These are phyloP conservation scores for Eupithecia pulchellata DNA, from an alignment of 2,888 invertebrate species.

Conservation along the genomic window DNA sequence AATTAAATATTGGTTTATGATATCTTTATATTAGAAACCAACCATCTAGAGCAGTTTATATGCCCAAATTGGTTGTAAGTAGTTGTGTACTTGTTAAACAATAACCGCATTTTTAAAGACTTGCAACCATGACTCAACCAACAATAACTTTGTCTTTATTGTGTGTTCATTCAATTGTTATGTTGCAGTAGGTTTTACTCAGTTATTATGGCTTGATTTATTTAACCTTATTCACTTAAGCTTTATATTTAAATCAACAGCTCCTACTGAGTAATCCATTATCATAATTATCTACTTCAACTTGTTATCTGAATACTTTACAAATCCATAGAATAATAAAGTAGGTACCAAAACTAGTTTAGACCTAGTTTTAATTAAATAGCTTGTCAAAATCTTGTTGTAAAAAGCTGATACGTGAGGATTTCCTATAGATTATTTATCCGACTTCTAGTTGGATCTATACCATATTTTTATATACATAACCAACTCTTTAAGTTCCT, in stretches of 20 bases:
- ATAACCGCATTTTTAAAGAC: conserved; percentile 28
- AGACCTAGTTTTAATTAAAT: not conserved
- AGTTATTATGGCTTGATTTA: not conserved
- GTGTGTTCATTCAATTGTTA: conserved; percentile 30
- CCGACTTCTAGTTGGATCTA: too few species aligned
- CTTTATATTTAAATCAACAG: conserved; percentile 1
- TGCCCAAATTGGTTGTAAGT: conserved; percentile 5
- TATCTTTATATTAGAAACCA: not conserved
- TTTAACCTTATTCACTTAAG: conserved; percentile 15
- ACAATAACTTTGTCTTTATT: conserved; percentile 14
- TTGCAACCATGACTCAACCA: conserved; percentile 32
- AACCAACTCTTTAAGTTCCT: too few species aligned
- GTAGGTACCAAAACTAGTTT: not conserved
- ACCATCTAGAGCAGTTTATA: conserved; percentile 6
- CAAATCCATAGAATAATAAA: conserved; percentile 8
- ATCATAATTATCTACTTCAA: conserved; percentile 15
- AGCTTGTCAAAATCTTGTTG: too few species aligned
- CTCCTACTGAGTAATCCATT: conserved; percentile 13
- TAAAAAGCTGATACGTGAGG: too few species aligned
- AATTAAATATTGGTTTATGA: not conserved
- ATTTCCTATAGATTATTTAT: too few species aligned
- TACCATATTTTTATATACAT: too few species aligned
- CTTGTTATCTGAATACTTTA: not conserved
- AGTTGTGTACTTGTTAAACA: conserved; percentile 7
- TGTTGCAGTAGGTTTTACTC: not conserved